phyloP scores from a whole-genome alignment of 2,888 invertebrate species.

The Hanleya hanleyi region DNA sequence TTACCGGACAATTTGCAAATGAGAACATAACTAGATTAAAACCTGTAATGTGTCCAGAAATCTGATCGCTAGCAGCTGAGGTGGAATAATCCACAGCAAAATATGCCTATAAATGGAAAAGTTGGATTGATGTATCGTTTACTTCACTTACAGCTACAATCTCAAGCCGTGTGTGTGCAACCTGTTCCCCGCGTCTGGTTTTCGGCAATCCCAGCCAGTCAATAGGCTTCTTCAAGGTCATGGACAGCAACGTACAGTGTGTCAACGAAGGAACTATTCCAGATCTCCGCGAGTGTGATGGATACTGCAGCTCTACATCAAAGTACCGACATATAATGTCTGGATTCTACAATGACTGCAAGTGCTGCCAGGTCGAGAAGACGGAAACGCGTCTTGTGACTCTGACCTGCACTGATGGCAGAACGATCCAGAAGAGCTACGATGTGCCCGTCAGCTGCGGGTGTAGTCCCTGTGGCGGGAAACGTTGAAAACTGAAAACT shows the following conservation, averaged over 20 bases:
- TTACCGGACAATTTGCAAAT: too few species aligned
- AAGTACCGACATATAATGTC: constrained; percentile 48
- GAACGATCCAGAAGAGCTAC: constrained; percentile 49
- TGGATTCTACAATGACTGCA: constrained; percentile 50
- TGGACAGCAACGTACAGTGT: constrained; percentile 44
- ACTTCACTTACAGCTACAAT: background rate
- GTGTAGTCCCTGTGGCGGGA: constrained; percentile 50
- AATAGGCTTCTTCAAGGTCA: constrained; percentile 54
- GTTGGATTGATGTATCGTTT: too few species aligned
- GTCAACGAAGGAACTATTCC: constrained; percentile 47
- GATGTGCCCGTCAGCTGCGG: constrained; percentile 50
- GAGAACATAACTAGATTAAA: too few species aligned
- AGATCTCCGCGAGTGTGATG: constrained; percentile 57
- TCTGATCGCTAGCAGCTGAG: too few species aligned
- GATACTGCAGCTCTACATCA: constrained; percentile 53
- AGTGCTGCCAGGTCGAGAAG: constrained; percentile 52
- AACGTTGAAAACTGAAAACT: constrained; percentile 9
- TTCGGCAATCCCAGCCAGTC: constrained; percentile 46
- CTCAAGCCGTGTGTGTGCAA: constrained; percentile 33
- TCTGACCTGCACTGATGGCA: constrained; percentile 51
- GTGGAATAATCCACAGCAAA: too few species aligned
- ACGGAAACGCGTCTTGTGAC: constrained; percentile 40
- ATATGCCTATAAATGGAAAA: too few species aligned
- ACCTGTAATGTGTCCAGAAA: too few species aligned
- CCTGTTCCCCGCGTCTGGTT: constrained; percentile 51